Base-by-base conservation (phyloP, 2,113 vertebrate species). In the Tragelaphus imberbis region DNA sequence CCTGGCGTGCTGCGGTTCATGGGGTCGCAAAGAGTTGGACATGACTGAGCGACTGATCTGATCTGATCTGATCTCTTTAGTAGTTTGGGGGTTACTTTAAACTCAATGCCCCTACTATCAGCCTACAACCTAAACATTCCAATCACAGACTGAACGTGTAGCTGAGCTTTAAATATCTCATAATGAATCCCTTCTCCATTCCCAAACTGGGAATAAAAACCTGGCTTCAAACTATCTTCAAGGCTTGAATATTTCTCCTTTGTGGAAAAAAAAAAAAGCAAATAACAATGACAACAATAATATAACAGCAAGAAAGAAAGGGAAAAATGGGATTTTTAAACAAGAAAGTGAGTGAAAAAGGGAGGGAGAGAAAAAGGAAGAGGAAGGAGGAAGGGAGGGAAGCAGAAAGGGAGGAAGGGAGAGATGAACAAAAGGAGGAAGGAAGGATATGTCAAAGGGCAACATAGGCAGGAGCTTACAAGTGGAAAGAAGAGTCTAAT, bases 91-190 rank as follows among this genome's bases (percentile, higher is more conserved):
- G 58, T 91, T 95, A 63, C 30, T 89, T 88, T 79, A 25, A 7
- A 94, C 1, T 15, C 49, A 92, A 0, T 71, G 6, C 3, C 6
- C 5, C 55, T 85, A 5, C 47, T 89, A 56, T 68, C 68, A 81
- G 44, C 10, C 59, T 28, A n/a, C 47, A 96, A 84, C 8, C 36
- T 33, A 92, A 93, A 84, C 17, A 90, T 58, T 63, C 6, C 28
- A 90, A 61, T 58, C 36, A 81, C 6, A 85, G 23, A 65, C 49
- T 86, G 36, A 96, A 87, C 61, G 53, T 95, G 33, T 28, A 23
- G 30, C 27, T 90, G 30, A 85, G 36, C 94, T 94, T 49, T 33
- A 97, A 95, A 84, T 87, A 95, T 88, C 6, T 97, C 23, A 28
- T 58, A 75, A 90, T 86, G 25, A 89, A 56, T 59, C 40, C 25